These are phyloP conservation scores for Alviniconcha marisindica DNA, from an alignment of 1,140 invertebrate species.

Conservation along the genomic window DNA sequence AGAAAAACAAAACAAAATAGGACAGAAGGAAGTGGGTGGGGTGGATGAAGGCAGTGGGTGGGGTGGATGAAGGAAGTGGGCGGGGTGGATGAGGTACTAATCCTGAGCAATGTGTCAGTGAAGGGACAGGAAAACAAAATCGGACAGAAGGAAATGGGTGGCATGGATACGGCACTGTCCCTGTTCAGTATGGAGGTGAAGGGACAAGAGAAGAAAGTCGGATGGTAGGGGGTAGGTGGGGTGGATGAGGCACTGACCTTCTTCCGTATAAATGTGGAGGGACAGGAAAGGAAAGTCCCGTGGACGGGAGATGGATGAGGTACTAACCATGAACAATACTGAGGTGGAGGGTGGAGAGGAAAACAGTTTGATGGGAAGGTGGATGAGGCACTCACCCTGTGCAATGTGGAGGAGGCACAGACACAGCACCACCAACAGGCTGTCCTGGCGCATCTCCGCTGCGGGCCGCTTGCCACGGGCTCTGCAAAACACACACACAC, in stretches of 20 bases:
- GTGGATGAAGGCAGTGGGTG: neutral
- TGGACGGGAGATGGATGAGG: too few species aligned
- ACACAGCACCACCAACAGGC: constrained; percentile 31
- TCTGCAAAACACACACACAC: constrained; percentile 20
- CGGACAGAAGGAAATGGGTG: neutral
- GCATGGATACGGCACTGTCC: neutral
- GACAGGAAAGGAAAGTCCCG: too few species aligned
- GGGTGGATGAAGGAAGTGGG: neutral
- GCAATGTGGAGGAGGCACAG: neutral
- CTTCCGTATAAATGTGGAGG: too few species aligned
- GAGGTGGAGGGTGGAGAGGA: too few species aligned
- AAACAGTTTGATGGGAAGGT: too few species aligned
- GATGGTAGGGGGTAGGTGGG: too few species aligned
- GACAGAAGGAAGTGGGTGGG: neutral
- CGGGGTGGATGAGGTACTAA: neutral
- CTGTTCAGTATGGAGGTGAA: neutral
- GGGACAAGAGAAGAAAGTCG: too few species aligned
- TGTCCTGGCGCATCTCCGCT: constrained; percentile 37
- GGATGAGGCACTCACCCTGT: neutral
- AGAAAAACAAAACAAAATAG: neutral
- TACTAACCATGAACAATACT: too few species aligned
- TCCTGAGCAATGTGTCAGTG: too few species aligned
- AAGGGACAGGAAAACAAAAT: neutral
- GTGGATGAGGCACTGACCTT: too few species aligned
- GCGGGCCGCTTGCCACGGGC: constrained; percentile 32